phyloP scores from a whole-genome alignment of 2,797 vertebrate genomes.

The Cynodonichthys magdalenae region DNA sequence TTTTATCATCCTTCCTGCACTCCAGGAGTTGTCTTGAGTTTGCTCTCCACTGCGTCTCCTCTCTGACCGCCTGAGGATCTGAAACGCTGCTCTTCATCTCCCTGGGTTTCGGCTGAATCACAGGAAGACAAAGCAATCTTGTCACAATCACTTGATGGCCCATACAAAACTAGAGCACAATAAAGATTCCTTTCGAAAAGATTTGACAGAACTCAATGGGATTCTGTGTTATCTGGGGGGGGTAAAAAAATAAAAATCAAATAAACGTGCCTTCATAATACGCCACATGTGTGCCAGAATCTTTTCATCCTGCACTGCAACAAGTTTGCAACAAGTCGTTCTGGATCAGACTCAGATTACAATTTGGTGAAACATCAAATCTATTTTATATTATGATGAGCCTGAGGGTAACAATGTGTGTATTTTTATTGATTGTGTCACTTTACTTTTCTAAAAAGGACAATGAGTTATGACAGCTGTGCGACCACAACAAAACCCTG shows the following conservation, averaged over 20 bases:
- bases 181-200: conserved; percentile 18
- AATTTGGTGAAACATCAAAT: conserved; percentile 34
- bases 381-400: conserved; percentile 26
- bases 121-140: conserved; percentile 44
- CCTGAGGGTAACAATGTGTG: conserved; percentile 17
- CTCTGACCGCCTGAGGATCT: conserved; percentile 60
- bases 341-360: conserved; percentile 21
- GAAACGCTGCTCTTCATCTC: conserved; percentile 63
- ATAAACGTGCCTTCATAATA: conserved; percentile 2
- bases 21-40: conserved; percentile 58
- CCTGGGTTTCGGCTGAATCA: conserved; percentile 40
- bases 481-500: conserved; percentile 10
- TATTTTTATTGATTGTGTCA: conserved; percentile 37
- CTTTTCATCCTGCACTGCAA: conserved; percentile 5
- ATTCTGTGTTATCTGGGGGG: conserved; percentile 21
- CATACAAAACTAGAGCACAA: conserved; percentile 41
- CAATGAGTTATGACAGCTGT: conserved; percentile 34
- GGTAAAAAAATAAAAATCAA: not conserved
- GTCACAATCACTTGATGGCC: conserved; percentile 33
- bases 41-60: conserved; percentile 39
- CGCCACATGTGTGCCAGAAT: conserved; percentile 9
- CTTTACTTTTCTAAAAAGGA: conserved; percentile 10
- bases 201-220: conserved; percentile 25
- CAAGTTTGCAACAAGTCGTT: conserved; percentile 29
- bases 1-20: conserved; percentile 64